phyloP scores from a whole-genome alignment of 2,888 invertebrate species.

The Eretmocerus hayati region DNA sequence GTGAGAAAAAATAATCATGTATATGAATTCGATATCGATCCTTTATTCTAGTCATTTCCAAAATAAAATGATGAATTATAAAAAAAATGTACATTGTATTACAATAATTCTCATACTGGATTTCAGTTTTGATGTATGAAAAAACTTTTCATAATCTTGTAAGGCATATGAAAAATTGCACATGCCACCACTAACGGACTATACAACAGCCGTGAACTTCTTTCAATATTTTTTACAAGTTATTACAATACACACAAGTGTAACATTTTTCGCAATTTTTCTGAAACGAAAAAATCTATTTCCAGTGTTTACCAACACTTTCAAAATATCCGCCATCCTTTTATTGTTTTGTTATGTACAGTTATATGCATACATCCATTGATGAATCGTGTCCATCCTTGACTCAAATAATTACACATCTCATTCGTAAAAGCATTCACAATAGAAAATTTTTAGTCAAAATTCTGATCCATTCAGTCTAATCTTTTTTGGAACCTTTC shows the following conservation, averaged over 20 bases:
- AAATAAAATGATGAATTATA: conserved; percentile 21
- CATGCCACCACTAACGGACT: conserved; percentile 8
- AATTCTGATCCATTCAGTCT: not conserved
- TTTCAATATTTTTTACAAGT: conserved; percentile 11
- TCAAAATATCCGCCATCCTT: too few relatives aligned
- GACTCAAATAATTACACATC: conserved; percentile 8
- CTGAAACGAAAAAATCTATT: conserved; percentile 15
- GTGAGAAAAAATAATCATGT: too few relatives aligned
- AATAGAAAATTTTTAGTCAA: conserved; percentile 4
- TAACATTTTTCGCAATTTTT: conserved; percentile 12
- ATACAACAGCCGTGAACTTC: conserved; percentile 11
- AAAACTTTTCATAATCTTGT: conserved; percentile 2
- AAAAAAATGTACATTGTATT: conserved; percentile 20
- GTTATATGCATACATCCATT: too few relatives aligned
- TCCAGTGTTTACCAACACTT: conserved; percentile 4
- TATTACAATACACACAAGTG: conserved; percentile 11
- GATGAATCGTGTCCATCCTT: conserved; percentile 4
- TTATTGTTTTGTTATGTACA: too few relatives aligned
- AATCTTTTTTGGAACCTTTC: conserved; percentile 13
- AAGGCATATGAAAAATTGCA: conserved; percentile 10
- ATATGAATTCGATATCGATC: too few relatives aligned
- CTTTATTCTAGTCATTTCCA: conserved; percentile 1
- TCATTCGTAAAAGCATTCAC: conserved; percentile 4
- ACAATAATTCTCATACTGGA: conserved; percentile 14
- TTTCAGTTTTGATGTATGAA: conserved; percentile 9